Percentiles rank a stretch among this genome's conserved stretches.
Evolutionary conservation across 2,888 invertebrate species (phyloP).

Genomic region (Cartodere bifasciata): DNA sequence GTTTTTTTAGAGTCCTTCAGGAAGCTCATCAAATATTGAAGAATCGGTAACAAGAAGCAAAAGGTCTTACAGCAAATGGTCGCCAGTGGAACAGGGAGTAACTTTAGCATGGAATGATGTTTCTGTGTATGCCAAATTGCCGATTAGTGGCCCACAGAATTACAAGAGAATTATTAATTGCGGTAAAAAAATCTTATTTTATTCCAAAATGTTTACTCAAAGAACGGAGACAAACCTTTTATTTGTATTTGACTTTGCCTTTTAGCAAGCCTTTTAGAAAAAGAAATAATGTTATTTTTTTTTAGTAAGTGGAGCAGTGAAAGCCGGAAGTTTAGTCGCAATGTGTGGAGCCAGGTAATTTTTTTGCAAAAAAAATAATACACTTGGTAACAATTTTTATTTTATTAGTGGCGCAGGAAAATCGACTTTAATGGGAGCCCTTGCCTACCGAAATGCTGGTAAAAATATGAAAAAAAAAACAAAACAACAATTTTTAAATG

Average conservation of each 20-base stretch:
- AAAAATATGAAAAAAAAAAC: slow-evolving; percentile 28
- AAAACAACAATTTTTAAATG: no score
- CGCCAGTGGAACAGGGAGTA: slow-evolving; percentile 47
- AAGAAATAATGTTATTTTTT: slow-evolving; percentile 18
- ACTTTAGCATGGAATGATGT: slow-evolving; percentile 72
- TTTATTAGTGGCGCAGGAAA: slow-evolving; percentile 72
- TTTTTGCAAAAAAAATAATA: no score
- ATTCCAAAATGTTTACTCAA: neutral
- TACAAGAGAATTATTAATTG: slow-evolving; percentile 67
- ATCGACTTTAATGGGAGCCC: slow-evolving; percentile 73
- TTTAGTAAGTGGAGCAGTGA: slow-evolving; percentile 66
- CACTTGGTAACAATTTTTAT: slow-evolving; percentile 9
- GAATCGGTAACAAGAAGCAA: no score
- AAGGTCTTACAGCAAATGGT: slow-evolving; percentile 41
- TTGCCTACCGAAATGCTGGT: slow-evolving; percentile 68
- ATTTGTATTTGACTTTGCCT: neutral
- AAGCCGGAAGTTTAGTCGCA: slow-evolving; percentile 70
- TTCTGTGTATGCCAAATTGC: slow-evolving; percentile 51
- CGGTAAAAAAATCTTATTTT: slow-evolving; percentile 35
- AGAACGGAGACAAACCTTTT: neutral
- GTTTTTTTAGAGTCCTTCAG: no score
- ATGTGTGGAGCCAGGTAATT: slow-evolving; percentile 73
- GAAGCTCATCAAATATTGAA: no score
- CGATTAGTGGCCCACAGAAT: slow-evolving; percentile 29
- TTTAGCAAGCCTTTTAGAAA: no score